Percentiles rank a stretch among this genome's conserved stretches.
phyloP scores from a whole-genome alignment of 1,140 invertebrate genomes.

The Cyclargus thomasi region DNA sequence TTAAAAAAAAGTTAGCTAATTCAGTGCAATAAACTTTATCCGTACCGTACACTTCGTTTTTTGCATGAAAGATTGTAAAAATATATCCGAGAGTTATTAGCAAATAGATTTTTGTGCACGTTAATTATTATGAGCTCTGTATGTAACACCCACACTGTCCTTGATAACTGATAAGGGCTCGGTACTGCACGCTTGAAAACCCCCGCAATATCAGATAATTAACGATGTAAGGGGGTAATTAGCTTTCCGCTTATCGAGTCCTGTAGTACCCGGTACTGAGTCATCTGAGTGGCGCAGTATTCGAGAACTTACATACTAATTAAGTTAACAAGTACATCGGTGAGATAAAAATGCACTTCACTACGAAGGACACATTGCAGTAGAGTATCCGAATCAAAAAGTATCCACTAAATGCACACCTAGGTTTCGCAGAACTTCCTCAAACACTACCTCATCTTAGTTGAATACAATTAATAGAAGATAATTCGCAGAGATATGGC shows the following conservation, averaged over 20 bases:
- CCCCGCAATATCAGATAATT: background rate
- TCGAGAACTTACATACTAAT: background rate
- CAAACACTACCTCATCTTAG: no score
- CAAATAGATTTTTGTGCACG: background rate
- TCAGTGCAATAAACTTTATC: no score
- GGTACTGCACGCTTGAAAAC: background rate
- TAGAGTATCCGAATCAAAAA: no score
- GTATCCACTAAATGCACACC: no score
- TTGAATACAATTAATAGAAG: no score
- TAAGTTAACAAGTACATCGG: background rate
- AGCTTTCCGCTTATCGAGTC: background rate
- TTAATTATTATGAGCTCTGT: slow-evolving; percentile 1
- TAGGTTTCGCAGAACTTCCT: no score
- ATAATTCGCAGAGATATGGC: no score
- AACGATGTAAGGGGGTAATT: background rate
- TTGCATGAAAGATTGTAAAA: background rate
- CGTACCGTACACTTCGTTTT: no score
- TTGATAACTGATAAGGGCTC: slow-evolving; percentile 4
- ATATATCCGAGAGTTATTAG: background rate
- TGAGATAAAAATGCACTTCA: slow-evolving; percentile 2
- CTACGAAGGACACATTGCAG: no score
- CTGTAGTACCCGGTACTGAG: background rate
- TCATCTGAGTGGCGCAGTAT: background rate
- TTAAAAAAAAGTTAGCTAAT: no score
- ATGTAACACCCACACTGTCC: background rate